Evolutionary conservation across 2,797 vertebrate species (phyloP), one percentile per base, ranked within the genome.

Genomic region (Spea hammondii): DNA sequence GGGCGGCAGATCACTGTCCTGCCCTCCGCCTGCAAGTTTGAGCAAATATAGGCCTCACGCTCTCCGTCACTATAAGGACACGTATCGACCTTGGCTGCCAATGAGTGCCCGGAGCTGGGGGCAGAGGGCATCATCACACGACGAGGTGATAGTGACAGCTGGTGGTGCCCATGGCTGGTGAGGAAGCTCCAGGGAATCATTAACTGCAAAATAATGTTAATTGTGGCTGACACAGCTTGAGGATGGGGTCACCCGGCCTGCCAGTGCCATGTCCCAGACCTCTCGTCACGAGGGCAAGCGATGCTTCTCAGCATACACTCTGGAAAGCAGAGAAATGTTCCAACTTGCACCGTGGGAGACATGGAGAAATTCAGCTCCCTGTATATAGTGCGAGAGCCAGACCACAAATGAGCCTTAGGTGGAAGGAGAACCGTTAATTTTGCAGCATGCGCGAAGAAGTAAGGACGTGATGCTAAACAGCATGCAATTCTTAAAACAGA

Each of bases 131-230:
- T 50, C 55, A 10, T 68, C 67, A 77, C 79, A 50, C 79, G 64
- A 64, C 11, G 67, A 84, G 79, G 75, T 80, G 9, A 10, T 57
- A 77, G 84, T 45, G 1, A 84, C 84, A 77, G 77, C 83, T 78
- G 0, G 8, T 85, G 65, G 82, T 83, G 88, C 46, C 0, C 67
- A 6, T 0, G 44, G 5, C 84, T 60, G 82, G 64, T 80, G 86
- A 83, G 86, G 83, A 44, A 80, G 83, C 83, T 86, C 84, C 46
- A 0, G 84, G 88, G 89, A 87, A 89, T 86, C 89, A 92, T 92
- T 89, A 93, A 89, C 70, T 74, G 76, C 82, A 85, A 89, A 90
- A 86, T 84, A 87, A 89, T 88, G 84, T 86, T 89, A 89, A 92
- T 88, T 12, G 11, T 88, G 85, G 87, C 85, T 87, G 91, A 92